These are phyloP conservation scores for Mesocentrotus franciscanus DNA, from an alignment of 53 echinoderm and acorn worm genomes.

Conservation along the genomic window DNA sequence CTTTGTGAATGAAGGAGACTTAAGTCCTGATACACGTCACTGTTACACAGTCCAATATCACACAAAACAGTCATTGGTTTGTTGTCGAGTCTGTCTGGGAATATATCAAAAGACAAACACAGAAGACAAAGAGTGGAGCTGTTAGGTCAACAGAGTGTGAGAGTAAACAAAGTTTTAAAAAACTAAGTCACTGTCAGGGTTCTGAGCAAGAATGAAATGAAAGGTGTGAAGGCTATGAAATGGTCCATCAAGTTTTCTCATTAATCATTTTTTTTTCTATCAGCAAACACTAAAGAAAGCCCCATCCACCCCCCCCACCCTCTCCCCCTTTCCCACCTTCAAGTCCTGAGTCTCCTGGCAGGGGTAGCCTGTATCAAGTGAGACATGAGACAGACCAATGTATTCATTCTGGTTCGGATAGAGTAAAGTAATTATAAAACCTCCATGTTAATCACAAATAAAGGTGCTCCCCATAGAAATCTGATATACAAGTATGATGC, in stretches of 20 bases:
- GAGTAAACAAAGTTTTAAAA: constrained; percentile 1
- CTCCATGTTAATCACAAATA: too few species aligned
- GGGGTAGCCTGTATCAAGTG: not conserved
- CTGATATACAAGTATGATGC: too few species aligned
- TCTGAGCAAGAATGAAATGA: constrained; percentile 40
- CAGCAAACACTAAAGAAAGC: not conserved
- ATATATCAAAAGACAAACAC: constrained; percentile 59
- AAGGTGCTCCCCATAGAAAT: too few species aligned
- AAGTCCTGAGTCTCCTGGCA: not conserved
- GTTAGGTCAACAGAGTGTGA: constrained; percentile 43
- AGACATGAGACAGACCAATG: not conserved
- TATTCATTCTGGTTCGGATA: not conserved
- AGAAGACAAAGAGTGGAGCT: constrained; percentile 49
- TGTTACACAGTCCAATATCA: constrained; percentile 19
- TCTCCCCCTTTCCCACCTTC: too few species aligned
- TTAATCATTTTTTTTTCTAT: not conserved
- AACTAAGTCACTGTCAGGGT: constrained; percentile 9
- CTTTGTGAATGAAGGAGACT: constrained; percentile 44
- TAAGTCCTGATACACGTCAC: not conserved
- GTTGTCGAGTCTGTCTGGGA: constrained; percentile 29
- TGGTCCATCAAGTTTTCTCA: not conserved
- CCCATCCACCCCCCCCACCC: not conserved
- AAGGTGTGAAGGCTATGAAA: constrained; percentile 53
- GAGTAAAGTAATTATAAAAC: too few species aligned
- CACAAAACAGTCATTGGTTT: constrained; percentile 13